A percentile compares a stretch with the other conserved stretches of the same genome.
phyloP scores from a whole-genome alignment of 2,888 invertebrate species.

The Apotomis capreana region DNA sequence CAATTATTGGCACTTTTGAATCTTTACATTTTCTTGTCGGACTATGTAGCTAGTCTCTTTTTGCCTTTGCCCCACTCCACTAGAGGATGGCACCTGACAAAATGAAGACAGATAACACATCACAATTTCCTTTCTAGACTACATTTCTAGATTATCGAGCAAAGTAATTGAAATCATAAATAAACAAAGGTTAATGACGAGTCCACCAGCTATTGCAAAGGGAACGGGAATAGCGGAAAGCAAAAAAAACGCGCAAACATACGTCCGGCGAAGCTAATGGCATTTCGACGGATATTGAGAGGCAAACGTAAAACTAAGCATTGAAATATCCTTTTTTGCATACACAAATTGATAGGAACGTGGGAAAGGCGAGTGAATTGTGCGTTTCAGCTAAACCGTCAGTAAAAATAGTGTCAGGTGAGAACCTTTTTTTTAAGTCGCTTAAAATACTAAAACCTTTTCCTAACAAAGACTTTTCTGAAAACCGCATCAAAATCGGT shows the following conservation, averaged over 20 bases:
- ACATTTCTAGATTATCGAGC: neutral
- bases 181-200: slow-evolving; percentile 18
- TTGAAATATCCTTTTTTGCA: neutral
- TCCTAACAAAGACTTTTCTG: no score
- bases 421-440: no score
- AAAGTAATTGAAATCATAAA: slow-evolving; percentile 10
- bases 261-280: slow-evolving; percentile 25
- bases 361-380: neutral
- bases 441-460: no score
- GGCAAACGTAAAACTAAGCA: slow-evolving; percentile 12
- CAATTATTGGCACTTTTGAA: no score
- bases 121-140: neutral
- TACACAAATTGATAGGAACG: neutral
- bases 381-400: neutral
- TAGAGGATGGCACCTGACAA: neutral
- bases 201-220: slow-evolving; percentile 4
- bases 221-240: slow-evolving; percentile 11
- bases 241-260: slow-evolving; percentile 20
- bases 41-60: no score
- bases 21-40: no score
- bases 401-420: no score
- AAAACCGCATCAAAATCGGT: no score
- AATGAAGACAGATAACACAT: slow-evolving; percentile 2
- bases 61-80: no score
- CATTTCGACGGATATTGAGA: slow-evolving; percentile 14